phyloP scores from a whole-genome alignment of 1,140 invertebrate genomes.

The Pectinophora gossypiella region DNA sequence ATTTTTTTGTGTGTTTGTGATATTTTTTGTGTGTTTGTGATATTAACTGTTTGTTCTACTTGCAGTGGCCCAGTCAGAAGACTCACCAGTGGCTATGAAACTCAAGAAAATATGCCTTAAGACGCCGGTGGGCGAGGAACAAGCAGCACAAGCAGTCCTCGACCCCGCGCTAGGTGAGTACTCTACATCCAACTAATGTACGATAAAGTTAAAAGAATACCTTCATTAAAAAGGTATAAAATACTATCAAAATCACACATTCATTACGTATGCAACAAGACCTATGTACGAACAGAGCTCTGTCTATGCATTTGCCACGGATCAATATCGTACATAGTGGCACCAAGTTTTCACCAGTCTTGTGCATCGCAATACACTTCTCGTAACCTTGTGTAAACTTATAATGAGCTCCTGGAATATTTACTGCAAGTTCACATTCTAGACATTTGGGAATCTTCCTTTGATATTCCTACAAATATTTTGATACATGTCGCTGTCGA shows the following conservation, averaged over 20 bases:
- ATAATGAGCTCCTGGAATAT: too few relatives aligned
- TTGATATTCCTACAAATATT: background rate
- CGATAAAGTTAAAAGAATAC: too few relatives aligned
- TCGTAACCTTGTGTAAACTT: too few relatives aligned
- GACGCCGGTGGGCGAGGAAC: constrained; percentile 79
- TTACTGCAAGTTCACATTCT: too few relatives aligned
- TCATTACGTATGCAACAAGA: background rate
- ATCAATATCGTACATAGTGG: background rate
- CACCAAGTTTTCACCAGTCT: background rate
- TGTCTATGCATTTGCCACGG: background rate
- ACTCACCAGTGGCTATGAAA: constrained; percentile 80
- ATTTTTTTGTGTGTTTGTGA: too few relatives aligned
- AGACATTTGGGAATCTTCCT: too few relatives aligned
- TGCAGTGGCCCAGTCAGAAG: constrained; percentile 80
- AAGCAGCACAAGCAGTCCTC: constrained; percentile 78
- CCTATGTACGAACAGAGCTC: background rate
- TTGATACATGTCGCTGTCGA: too few relatives aligned
- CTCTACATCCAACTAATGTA: too few relatives aligned
- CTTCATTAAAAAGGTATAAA: too few relatives aligned
- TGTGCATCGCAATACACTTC: background rate
- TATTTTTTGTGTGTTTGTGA: too few relatives aligned
- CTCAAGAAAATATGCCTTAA: constrained; percentile 82
- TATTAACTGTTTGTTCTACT: constrained; percentile 16
- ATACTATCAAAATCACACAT: too few relatives aligned
- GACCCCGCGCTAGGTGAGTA: constrained; percentile 78